Conservation (phyloP, 2,797 vertebrate species). For the Sternarchorhynchus goeldii region DNA sequence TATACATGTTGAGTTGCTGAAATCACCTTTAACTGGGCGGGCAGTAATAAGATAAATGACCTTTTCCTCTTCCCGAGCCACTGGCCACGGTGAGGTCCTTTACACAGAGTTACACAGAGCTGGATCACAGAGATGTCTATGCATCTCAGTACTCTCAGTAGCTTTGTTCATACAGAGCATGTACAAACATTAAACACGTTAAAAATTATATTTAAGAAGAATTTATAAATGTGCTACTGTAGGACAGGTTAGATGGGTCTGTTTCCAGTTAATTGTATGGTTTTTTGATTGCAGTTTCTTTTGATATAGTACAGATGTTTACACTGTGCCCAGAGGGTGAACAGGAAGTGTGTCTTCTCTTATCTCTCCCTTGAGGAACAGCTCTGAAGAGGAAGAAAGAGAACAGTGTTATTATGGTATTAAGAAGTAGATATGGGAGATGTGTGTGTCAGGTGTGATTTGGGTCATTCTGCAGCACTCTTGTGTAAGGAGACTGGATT, state of each 20-base stretch:
- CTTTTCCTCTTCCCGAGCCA: constrained; percentile 66
- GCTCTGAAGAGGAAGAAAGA: constrained; percentile 59
- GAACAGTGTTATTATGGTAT: constrained; percentile 73
- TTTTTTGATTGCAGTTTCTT: not conserved
- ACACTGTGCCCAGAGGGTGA: constrained; percentile 44
- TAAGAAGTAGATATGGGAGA: constrained; percentile 73
- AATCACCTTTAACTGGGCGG: constrained; percentile 70
- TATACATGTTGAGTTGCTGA: constrained; percentile 65
- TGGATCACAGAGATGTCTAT: constrained; percentile 59
- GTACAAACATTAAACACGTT: not conserved
- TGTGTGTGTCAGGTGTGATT: constrained; percentile 71
- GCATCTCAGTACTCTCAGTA: constrained; percentile 41
- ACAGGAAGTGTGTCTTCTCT: constrained; percentile 65
- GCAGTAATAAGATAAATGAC: constrained; percentile 78
- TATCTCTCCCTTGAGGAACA: constrained; percentile 65
- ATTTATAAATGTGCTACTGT: not conserved
- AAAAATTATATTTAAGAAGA: not conserved
- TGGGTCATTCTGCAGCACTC: constrained; percentile 61
- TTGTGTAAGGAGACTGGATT: constrained; percentile 69
- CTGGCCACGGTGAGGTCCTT: constrained; percentile 59
- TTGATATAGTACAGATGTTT: constrained; percentile 42
- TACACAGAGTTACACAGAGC: constrained; percentile 43
- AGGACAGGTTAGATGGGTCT: not conserved
- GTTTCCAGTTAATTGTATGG: constrained; percentile 2
- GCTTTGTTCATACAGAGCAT: constrained; percentile 2